A percentile compares a stretch with the other conserved stretches of the same genome.
phyloP scores from a whole-genome alignment of 2,888 invertebrate genomes.

The Linnaemya vulpina region DNA sequence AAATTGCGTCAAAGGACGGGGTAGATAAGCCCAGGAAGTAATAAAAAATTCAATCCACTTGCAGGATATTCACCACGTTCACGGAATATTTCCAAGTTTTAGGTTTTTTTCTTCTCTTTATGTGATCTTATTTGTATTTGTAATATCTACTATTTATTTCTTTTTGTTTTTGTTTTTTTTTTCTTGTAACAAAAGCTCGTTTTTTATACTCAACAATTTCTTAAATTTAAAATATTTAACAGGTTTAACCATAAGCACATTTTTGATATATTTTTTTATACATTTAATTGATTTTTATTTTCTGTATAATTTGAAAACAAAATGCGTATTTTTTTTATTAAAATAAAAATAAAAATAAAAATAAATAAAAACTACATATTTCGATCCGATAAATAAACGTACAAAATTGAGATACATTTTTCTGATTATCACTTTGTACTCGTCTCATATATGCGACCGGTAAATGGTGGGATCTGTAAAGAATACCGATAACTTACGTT shows the following conservation, averaged over 20 bases:
- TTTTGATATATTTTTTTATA: constrained; percentile 63
- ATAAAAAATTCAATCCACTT: too few species aligned
- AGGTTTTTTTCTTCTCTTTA: constrained; percentile 15
- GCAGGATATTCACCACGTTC: neutral
- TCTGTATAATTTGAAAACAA: constrained; percentile 3
- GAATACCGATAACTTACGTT: constrained; percentile 83
- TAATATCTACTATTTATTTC: constrained; percentile 19
- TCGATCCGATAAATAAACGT: constrained; percentile 14
- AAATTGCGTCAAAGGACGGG: too few species aligned
- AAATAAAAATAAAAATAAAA: constrained; percentile 5
- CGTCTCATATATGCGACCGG: constrained; percentile 80
- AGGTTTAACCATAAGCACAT: constrained; percentile 72
- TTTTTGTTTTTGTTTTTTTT: constrained; percentile 14
- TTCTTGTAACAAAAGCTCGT: constrained; percentile 69
- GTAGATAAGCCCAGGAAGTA: too few species aligned
- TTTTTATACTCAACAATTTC: constrained; percentile 67
- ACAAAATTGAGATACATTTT: constrained; percentile 43
- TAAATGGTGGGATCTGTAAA: constrained; percentile 83
- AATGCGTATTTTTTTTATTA: neutral
- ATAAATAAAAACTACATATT: constrained; percentile 17
- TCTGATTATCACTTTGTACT: constrained; percentile 76
- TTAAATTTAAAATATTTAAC: constrained; percentile 63
- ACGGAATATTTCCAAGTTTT: constrained; percentile 15
- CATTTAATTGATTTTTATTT: constrained; percentile 32
- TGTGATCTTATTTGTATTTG: constrained; percentile 33